A percentile compares a stretch with the other conserved stretches of the same genome.
Conservation (phyloP, 2,888 invertebrate species). For the Apomyelois bistriatella region DNA sequence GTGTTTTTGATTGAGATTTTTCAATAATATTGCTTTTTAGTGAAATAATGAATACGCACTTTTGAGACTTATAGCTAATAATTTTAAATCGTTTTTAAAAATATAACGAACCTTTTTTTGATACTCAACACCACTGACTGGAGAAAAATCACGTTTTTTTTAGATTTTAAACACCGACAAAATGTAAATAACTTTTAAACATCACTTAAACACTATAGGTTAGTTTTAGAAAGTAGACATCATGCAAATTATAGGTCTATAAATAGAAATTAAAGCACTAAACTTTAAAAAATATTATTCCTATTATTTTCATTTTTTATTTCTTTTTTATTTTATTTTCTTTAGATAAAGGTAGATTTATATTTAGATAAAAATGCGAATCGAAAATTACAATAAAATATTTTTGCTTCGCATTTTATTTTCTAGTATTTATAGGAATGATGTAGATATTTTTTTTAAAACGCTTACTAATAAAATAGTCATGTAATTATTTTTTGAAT, state of each 20-base stretch:
- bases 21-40: slow-evolving; percentile 22
- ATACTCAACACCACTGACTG: slow-evolving; percentile 9
- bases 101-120: neutral
- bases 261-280: neutral
- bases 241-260: neutral
- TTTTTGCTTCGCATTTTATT: too few species aligned
- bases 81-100: neutral
- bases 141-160: slow-evolving; percentile 13
- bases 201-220: slow-evolving; percentile 3
- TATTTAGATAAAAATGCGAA: too few species aligned
- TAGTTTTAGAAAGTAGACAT: slow-evolving; percentile 17
- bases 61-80: neutral
- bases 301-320: neutral
- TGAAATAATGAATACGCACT: slow-evolving; percentile 9
- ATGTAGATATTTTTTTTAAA: too few species aligned
- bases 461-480: too few species aligned
- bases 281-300: neutral
- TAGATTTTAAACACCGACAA: neutral
- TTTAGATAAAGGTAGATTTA: too few species aligned
- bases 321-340: neutral
- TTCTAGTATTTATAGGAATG: too few species aligned
- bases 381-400: too few species aligned
- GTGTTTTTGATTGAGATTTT: slow-evolving; percentile 26
- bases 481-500: too few species aligned
- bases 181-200: slow-evolving; percentile 19